Evolutionary conservation across 1,140 invertebrate species (phyloP).

Genomic region (Galleria mellonella): DNA sequence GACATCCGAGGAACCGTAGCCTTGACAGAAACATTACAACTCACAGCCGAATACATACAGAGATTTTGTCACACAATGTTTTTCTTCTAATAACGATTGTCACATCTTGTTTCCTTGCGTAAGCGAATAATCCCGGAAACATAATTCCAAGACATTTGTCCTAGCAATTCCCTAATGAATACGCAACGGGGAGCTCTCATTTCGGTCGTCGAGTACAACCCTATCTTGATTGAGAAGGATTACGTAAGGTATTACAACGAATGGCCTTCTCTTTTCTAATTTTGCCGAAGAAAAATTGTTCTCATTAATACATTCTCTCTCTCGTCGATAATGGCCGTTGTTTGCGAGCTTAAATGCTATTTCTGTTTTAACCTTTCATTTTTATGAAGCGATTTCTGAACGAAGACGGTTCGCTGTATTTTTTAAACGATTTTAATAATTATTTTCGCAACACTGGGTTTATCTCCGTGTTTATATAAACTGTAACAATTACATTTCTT

Average conservation of each 20-base stretch:
- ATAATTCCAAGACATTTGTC: constrained; percentile 43
- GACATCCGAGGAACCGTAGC: too few species aligned
- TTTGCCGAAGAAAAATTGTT: constrained; percentile 30
- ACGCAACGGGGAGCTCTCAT: constrained; percentile 19
- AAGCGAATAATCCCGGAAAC: constrained; percentile 35
- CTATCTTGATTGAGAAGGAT: constrained; percentile 57
- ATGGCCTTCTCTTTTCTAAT: constrained; percentile 27
- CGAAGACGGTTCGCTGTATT: too few species aligned
- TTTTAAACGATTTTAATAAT: too few species aligned
- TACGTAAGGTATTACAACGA: constrained; percentile 35
- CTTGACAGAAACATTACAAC: too few species aligned
- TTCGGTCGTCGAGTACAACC: constrained; percentile 24
- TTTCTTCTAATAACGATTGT: constrained; percentile 6
- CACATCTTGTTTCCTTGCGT: constrained; percentile 32
- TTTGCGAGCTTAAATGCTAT: too few species aligned
- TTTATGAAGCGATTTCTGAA: too few species aligned
- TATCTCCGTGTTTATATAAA: too few species aligned
- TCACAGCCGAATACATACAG: too few species aligned
- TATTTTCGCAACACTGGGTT: too few species aligned
- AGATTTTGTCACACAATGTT: not conserved
- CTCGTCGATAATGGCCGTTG: constrained; percentile 10
- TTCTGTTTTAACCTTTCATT: too few species aligned
- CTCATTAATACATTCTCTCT: constrained; percentile 42
- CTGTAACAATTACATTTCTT: too few species aligned
- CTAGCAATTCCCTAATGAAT: constrained; percentile 31